A percentile compares a stretch with the other conserved stretches of the same genome.
Evolutionary conservation across 2,113 vertebrate genomes (phyloP).

Genomic region (Laticauda laticaudata): DNA sequence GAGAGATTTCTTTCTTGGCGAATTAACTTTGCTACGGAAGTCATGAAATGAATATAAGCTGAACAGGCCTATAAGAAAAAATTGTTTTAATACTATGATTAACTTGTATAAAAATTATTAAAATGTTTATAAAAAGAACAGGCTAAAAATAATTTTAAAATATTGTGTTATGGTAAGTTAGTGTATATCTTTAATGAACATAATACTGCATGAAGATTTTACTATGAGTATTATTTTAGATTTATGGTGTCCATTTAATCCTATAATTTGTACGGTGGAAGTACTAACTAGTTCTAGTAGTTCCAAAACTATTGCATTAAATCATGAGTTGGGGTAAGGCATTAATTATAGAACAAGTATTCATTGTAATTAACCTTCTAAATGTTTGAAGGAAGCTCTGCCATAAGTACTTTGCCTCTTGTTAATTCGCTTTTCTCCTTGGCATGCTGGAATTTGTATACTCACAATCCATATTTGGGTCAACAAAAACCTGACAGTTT

Average conservation of each 20-base stretch:
- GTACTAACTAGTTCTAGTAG: conserved; percentile 18
- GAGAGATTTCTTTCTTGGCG: conserved; percentile 75
- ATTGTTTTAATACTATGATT: background rate
- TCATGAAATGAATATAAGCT: conserved; percentile 89
- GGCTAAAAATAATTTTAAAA: background rate
- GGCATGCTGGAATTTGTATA: background rate
- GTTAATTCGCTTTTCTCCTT: background rate
- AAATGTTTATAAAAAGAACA: conserved; percentile 1
- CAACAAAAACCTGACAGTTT: background rate
- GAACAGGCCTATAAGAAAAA: conserved; percentile 78
- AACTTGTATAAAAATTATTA: conserved; percentile 1
- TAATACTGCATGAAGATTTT: conserved; percentile 6
- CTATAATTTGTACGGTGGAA: background rate
- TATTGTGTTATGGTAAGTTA: conserved; percentile 9
- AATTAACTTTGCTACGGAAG: conserved; percentile 85
- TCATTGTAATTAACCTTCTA: background rate
- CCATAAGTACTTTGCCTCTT: background rate
- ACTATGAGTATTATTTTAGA: conserved; percentile 36
- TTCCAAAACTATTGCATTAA: conserved; percentile 33
- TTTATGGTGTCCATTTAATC: conserved; percentile 34
- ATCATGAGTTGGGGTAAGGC: background rate
- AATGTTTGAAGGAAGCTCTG: background rate
- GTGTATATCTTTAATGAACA: background rate
- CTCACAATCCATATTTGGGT: background rate
- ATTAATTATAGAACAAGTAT: background rate